Evolutionary conservation across 1,140 invertebrate genomes (phyloP).

Genomic region (Drosophila equinoxialis): DNA sequence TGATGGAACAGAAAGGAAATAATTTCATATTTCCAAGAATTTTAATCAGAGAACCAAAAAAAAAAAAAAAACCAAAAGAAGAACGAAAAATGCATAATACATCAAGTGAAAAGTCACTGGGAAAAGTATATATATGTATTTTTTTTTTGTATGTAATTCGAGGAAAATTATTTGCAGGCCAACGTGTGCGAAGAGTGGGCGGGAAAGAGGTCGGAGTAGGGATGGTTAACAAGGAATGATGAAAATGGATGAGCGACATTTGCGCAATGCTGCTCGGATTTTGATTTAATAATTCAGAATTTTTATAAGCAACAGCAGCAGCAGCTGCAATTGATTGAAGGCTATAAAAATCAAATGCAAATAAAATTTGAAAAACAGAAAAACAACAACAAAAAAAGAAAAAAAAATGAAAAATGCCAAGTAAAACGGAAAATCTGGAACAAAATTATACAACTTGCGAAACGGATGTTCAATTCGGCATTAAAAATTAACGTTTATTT

Average conservation of each 20-base stretch:
- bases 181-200: neutral
- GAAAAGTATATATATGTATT: neutral
- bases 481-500: slow-evolving; percentile 73
- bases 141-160: slow-evolving; percentile 3
- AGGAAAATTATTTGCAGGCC: slow-evolving; percentile 4
- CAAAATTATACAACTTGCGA: slow-evolving; percentile 11
- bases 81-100: slow-evolving; percentile 4
- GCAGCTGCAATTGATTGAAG: slow-evolving; percentile 69
- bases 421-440: neutral
- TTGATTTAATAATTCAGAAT: slow-evolving; percentile 67
- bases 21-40: slow-evolving; percentile 14
- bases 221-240: neutral
- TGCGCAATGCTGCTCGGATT: slow-evolving; percentile 24
- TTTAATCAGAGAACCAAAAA: slow-evolving; percentile 1
- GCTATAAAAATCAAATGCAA: slow-evolving; percentile 35
- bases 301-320: slow-evolving; percentile 38
- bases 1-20: slow-evolving; percentile 9
- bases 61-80: neutral
- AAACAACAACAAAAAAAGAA: slow-evolving; percentile 5
- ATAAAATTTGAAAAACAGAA: slow-evolving; percentile 29
- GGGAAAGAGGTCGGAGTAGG: neutral
- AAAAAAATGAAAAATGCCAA: neutral
- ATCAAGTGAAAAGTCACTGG: slow-evolving; percentile 6
- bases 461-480: slow-evolving; percentile 61
- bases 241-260: slow-evolving; percentile 40